These are phyloP conservation scores for Harpagus bidentatus DNA, from an alignment of 2,113 vertebrate genomes.

Conservation along the genomic window DNA sequence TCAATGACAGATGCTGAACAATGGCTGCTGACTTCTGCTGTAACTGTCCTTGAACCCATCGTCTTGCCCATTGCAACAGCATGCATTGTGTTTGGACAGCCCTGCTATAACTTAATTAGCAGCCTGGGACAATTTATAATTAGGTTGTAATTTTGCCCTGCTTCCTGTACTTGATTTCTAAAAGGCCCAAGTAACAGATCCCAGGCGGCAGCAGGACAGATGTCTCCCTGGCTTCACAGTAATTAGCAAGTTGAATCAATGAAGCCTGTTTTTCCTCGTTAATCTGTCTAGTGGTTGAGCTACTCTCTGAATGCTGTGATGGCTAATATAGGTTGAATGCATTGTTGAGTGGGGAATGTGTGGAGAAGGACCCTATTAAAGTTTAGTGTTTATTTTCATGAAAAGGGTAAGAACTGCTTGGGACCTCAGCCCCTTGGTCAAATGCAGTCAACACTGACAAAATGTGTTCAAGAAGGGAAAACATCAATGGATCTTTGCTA, in stretches of 20 bases:
- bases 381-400: background rate
- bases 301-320: background rate
- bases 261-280: background rate
- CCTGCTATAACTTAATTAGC: background rate
- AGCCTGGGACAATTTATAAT: background rate
- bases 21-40: background rate
- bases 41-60: background rate
- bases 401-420: background rate
- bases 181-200: background rate
- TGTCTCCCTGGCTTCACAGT: background rate
- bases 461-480: background rate
- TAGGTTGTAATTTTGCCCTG: background rate
- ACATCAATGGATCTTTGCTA: background rate
- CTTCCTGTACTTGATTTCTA: background rate
- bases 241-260: background rate
- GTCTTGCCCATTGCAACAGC: background rate
- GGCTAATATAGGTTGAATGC: rapidly evolving
- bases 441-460: background rate
- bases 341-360: background rate
- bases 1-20: background rate
- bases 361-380: background rate
- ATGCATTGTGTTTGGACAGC: background rate
- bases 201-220: background rate
- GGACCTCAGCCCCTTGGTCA: background rate
- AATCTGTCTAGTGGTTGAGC: background rate